Percentiles rank a stretch among this genome's conserved stretches.
These are phyloP conservation scores for Nyctalus aviator DNA, from an alignment of 2,797 vertebrate genomes.

Conservation along the genomic window DNA sequence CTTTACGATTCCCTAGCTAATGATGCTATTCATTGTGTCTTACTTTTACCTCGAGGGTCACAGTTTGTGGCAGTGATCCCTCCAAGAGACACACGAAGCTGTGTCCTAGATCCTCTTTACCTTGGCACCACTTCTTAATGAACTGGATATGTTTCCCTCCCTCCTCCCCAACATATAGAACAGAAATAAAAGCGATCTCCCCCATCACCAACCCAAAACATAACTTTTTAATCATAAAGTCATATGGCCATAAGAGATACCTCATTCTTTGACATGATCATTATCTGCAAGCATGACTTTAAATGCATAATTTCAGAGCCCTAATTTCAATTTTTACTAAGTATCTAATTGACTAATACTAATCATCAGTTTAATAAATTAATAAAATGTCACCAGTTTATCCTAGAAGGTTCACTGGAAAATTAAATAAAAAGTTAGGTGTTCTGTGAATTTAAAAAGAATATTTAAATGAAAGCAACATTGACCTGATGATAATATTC, in stretches of 20 bases:
- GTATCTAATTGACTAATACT: slow-evolving; percentile 21
- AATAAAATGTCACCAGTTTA: neutral
- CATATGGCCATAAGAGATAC: neutral
- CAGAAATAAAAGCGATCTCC: neutral
- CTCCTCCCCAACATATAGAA: neutral
- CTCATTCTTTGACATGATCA: neutral
- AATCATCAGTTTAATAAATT: neutral
- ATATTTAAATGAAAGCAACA: neutral
- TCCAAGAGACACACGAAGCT: neutral
- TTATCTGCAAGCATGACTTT: neutral
- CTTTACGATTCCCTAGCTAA: neutral
- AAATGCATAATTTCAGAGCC: slow-evolving; percentile 4
- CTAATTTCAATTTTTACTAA: slow-evolving; percentile 21
- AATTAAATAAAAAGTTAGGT: neutral
- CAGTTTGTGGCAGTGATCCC: neutral
- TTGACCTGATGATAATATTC: neutral
- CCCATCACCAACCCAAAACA: too few species aligned
- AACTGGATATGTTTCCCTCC: neutral
- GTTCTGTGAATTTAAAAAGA: neutral
- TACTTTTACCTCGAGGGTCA: neutral
- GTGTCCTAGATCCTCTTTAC: neutral
- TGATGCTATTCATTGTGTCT: neutral
- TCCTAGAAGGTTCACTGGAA: neutral
- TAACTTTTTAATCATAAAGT: neutral
- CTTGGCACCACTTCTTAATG: neutral